Evolutionary conservation across 2,888 invertebrate species (phyloP).

Genomic region (Epirrita christyi): DNA sequence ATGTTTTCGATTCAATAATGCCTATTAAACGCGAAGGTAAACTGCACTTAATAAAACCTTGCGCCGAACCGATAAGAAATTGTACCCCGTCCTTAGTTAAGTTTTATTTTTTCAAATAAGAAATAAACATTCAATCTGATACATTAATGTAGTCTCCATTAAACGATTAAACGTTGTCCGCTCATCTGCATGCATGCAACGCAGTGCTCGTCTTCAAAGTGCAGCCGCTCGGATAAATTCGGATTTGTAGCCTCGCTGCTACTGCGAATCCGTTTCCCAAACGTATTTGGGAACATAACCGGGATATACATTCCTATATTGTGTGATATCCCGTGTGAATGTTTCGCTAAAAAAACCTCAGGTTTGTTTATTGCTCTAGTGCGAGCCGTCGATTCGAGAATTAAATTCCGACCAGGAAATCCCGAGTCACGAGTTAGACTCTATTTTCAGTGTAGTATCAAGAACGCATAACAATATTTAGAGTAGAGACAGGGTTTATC

Average conservation of each 20-base stretch:
- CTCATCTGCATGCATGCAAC: slow-evolving; percentile 76
- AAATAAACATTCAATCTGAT: slow-evolving; percentile 70
- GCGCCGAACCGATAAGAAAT: slow-evolving; percentile 40
- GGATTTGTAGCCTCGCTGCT: slow-evolving; percentile 57
- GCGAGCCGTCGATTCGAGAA: slow-evolving; percentile 4
- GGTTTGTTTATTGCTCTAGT: slow-evolving; percentile 17
- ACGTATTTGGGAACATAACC: slow-evolving; percentile 44
- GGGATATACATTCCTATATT: slow-evolving; percentile 20
- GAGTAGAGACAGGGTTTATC: slow-evolving; percentile 38
- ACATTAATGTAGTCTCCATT: slow-evolving; percentile 76
- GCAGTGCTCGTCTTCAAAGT: slow-evolving; percentile 70
- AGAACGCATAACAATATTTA: slow-evolving; percentile 36
- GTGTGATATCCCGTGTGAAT: slow-evolving; percentile 19
- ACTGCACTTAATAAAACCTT: slow-evolving; percentile 41
- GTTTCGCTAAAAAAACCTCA: slow-evolving; percentile 22
- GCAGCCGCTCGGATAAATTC: slow-evolving; percentile 71
- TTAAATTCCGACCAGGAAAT: slow-evolving; percentile 20
- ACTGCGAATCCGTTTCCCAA: slow-evolving; percentile 48
- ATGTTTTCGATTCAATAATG: slow-evolving; percentile 45
- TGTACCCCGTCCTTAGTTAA: slow-evolving; percentile 42
- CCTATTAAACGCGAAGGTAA: slow-evolving; percentile 38
- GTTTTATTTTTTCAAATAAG: slow-evolving; percentile 52
- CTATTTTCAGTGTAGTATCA: slow-evolving; percentile 23
- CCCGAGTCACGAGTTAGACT: slow-evolving; percentile 1
- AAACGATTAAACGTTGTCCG: slow-evolving; percentile 76